Percentiles rank a stretch among this genome's conserved stretches.
Conservation (phyloP, 92 coral and sea anemone genomes). For the Chrysogorgia sp. region DNA sequence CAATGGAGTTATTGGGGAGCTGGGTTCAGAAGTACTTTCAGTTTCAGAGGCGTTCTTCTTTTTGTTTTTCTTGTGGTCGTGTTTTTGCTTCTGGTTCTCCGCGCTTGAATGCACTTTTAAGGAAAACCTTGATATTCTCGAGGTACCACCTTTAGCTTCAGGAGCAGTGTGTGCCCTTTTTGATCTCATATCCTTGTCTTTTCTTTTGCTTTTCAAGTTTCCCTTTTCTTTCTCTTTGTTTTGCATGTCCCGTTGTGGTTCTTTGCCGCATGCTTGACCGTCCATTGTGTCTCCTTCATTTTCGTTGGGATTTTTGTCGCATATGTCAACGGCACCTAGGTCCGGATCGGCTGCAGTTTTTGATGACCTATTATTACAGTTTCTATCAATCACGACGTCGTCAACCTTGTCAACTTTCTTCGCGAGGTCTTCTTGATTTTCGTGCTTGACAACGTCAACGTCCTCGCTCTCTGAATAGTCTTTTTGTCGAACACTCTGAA, state of each 20-base stretch:
- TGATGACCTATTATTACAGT: background rate
- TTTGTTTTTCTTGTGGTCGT: constrained; percentile 6
- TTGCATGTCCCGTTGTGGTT: background rate
- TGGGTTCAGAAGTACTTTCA: background rate
- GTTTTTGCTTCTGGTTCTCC: background rate
- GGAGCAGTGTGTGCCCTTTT: constrained; percentile 21
- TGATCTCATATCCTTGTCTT: background rate
- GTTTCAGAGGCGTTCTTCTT: background rate
- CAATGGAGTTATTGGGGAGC: background rate
- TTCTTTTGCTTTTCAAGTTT: background rate
- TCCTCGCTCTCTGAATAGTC: background rate
- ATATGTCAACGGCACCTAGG: background rate
- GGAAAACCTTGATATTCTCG: background rate
- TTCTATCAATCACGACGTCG: background rate
- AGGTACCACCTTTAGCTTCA: background rate
- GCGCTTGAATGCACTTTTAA: constrained; percentile 7
- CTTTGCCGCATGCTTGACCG: constrained; percentile 16
- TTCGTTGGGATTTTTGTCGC: background rate
- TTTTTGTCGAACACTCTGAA: background rate
- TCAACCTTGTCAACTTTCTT: background rate
- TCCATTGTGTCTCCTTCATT: background rate
- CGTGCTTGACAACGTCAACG: background rate
- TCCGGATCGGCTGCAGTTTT: background rate
- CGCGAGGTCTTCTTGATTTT: background rate
- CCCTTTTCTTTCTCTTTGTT: background rate